Conservation (phyloP, 2,888 invertebrate genomes). For the Clivina fossor region DNA sequence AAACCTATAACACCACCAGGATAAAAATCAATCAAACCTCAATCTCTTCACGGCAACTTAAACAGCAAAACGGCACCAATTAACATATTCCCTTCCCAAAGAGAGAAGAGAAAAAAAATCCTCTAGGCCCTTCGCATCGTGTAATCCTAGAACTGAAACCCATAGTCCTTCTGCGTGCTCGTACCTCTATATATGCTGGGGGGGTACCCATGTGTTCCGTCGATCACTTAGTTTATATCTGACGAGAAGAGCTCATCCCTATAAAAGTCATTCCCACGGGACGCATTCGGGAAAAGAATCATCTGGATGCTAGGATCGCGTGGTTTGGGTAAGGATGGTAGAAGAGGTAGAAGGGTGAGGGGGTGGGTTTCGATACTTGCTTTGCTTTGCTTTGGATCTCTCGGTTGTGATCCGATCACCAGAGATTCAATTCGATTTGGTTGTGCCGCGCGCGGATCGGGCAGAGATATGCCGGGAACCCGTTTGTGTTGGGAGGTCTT, state of each 20-base stretch:
- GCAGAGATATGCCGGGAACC: no score
- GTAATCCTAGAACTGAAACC: background rate
- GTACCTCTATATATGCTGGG: slow-evolving; percentile 41
- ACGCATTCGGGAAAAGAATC: slow-evolving; percentile 21
- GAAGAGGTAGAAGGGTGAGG: no score
- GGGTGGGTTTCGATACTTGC: no score
- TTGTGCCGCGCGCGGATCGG: no score
- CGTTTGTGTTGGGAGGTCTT: no score
- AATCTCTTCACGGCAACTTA: slow-evolving; percentile 25
- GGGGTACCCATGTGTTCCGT: slow-evolving; percentile 47
- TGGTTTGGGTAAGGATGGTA: background rate
- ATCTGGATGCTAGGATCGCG: slow-evolving; percentile 8
- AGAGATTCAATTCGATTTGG: no score
- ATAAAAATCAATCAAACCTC: no score
- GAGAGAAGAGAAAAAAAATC: no score
- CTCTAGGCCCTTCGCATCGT: background rate
- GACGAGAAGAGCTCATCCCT: slow-evolving; percentile 45
- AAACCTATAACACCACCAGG: no score
- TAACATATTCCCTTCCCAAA: slow-evolving; percentile 32
- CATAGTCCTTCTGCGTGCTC: slow-evolving; percentile 40
- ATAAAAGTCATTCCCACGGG: slow-evolving; percentile 34
- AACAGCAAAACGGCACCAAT: slow-evolving; percentile 26
- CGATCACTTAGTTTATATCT: slow-evolving; percentile 46
- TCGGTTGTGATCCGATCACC: no score
- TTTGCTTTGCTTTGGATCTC: no score